Evolutionary conservation across 1,140 invertebrate genomes (phyloP), one percentile per base, ranked within the genome.

Genomic region (Trinorchestia longiramus): DNA sequence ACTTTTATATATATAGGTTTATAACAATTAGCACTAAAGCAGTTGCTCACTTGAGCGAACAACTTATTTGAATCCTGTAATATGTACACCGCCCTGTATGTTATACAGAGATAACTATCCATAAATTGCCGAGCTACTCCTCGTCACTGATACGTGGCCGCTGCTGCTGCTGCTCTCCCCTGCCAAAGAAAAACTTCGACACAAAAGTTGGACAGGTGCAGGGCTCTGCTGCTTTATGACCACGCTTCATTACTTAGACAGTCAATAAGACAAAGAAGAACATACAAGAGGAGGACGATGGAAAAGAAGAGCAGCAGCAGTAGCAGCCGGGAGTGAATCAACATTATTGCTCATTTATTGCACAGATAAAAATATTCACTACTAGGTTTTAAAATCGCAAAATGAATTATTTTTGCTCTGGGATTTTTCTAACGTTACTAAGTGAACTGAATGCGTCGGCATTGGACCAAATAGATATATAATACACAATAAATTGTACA

Each of bases 11-110:
- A 94, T 94, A 94, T 94, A 94, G 92, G 92, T 94, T 44, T 45
- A 94, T 94, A 94, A 94, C 92, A 94, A 94, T 94, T 94, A 94
- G 92, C 92, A 94, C 44, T 94, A 94, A 94, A 94, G 92, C 92
- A 94, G 92, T 94, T 47, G 44, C 44, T 91, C 88, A 28, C 43
- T 91, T 91, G 43, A 42, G 88, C 92, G 92, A 94, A 94, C 92
- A 94, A 94, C 92, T 94, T 36, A 47, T 94, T 47, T 45, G 92
- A 94, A 94, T 94, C 43, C 6, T 94, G 36, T 45, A 92, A 43
- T 92, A 94, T 94, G 40, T 94, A 94, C 44, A 94, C 41, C 36
- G n/a, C 3, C n/a, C 88, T 41, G 88, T 90, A 41, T 28, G 41
- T 90, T 90, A 42, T 77, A 77, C 62, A 77, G 8, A 77, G 62